Evolutionary conservation across 2,797 vertebrate species (phyloP).

Genomic region (Dendrocincla fuliginosa): DNA sequence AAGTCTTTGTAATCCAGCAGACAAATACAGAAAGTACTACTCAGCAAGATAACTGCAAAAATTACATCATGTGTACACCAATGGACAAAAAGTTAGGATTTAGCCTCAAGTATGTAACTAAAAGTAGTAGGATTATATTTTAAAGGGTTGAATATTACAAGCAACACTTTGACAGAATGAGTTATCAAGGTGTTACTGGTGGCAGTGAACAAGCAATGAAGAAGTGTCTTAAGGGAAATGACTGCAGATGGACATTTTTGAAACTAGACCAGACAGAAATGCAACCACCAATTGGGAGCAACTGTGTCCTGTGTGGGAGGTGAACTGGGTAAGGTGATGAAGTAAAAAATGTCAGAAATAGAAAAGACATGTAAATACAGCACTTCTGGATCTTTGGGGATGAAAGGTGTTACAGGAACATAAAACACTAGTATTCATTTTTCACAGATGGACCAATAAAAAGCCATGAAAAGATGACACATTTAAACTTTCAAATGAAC

Average conservation of each 20-base stretch:
- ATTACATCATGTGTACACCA: not conserved
- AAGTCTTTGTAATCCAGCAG: not conserved
- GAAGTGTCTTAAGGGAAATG: not conserved
- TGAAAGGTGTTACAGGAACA: not conserved
- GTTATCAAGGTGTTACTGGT: not conserved
- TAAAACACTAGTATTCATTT: not conserved
- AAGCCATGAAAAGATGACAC: not conserved
- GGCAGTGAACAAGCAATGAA: not conserved
- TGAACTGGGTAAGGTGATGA: not conserved
- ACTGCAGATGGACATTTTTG: not conserved
- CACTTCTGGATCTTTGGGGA: not conserved
- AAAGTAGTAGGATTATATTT: not conserved
- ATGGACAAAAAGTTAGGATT: not conserved
- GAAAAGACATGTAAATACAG: not conserved
- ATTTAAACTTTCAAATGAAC: not conserved
- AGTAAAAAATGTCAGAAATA: not conserved
- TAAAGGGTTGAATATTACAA: not conserved
- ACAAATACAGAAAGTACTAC: not conserved
- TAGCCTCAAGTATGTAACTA: not conserved
- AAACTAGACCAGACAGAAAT: not conserved
- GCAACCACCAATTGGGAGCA: not conserved
- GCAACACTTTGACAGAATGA: not conserved
- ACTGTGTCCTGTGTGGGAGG: not conserved
- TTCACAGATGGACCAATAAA: not conserved
- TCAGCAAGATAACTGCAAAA: not conserved